Evolutionary conservation across 2,113 vertebrate species (phyloP).

Genomic region (Megaleporinus macrocephalus): DNA sequence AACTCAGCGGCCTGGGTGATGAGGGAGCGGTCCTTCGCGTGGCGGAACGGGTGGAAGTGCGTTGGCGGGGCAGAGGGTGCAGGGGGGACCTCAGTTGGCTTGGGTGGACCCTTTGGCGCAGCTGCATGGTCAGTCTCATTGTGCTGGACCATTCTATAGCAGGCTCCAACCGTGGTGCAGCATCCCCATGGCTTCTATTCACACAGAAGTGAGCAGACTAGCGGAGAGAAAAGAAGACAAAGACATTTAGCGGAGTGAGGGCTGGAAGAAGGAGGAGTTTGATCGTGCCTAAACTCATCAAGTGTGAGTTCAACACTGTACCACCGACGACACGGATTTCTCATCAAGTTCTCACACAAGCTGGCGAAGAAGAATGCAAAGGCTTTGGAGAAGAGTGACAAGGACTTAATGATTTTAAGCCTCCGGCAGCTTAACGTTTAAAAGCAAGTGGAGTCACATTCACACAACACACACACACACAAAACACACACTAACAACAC

Average conservation of each 20-base stretch:
- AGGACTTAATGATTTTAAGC: no score
- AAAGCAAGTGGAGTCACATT: no score
- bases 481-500: not conserved
- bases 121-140: slow-evolving; percentile 41
- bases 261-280: not conserved
- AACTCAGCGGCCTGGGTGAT: slow-evolving; percentile 82
- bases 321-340: not conserved
- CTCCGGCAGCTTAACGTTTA: no score
- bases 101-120: slow-evolving; percentile 40
- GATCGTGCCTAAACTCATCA: not conserved
- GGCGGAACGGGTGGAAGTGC: slow-evolving; percentile 87
- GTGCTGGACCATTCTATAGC: slow-evolving; percentile 45
- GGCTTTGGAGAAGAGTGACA: no score
- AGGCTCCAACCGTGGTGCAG: not conserved
- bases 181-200: slow-evolving; percentile 39
- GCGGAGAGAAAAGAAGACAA: not conserved
- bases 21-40: slow-evolving; percentile 81
- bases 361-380: no score
- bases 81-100: slow-evolving; percentile 30
- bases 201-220: slow-evolving; percentile 8
- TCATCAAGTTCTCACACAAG: no score
- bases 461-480: no score
- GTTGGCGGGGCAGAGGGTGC: slow-evolving; percentile 60
- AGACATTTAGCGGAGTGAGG: not conserved
- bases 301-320: not conserved